phyloP scores from a whole-genome alignment of 2,797 vertebrate genomes.

The Smutsia temminckii region DNA sequence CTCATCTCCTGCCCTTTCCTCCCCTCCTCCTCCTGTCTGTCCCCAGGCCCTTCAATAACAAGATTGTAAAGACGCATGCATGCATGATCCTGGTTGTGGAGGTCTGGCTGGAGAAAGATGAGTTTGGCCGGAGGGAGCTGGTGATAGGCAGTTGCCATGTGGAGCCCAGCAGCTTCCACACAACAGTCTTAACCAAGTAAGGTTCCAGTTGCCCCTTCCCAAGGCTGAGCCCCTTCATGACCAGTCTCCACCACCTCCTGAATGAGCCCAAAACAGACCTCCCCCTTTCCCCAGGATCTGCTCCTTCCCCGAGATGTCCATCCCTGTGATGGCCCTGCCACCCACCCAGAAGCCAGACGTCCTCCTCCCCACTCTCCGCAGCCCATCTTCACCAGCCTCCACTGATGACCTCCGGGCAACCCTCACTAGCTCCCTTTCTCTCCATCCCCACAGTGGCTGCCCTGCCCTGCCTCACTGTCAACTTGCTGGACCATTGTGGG shows the following conservation, averaged over 20 bases:
- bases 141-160: constrained; percentile 48
- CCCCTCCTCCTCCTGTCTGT: not conserved
- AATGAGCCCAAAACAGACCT: not conserved
- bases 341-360: not conserved
- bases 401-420: not conserved
- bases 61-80: not conserved
- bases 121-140: constrained; percentile 68
- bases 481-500: not conserved
- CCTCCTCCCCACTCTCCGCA: not conserved
- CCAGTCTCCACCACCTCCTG: not conserved
- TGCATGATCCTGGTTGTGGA: constrained; percentile 30
- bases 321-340: not conserved
- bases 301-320: not conserved
- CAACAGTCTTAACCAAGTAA: constrained; percentile 42
- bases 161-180: constrained; percentile 8
- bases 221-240: not conserved
- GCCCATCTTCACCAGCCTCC: not conserved
- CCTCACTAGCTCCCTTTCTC: not conserved
- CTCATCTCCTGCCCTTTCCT: not conserved
- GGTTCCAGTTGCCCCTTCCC: not conserved
- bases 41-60: constrained; percentile 36
- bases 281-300: not conserved
- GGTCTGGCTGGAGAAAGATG: constrained; percentile 71
- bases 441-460: not conserved
- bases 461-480: not conserved